phyloP scores from a whole-genome alignment of 2,797 vertebrate genomes.

The Gobionotothen gibberifrons region DNA sequence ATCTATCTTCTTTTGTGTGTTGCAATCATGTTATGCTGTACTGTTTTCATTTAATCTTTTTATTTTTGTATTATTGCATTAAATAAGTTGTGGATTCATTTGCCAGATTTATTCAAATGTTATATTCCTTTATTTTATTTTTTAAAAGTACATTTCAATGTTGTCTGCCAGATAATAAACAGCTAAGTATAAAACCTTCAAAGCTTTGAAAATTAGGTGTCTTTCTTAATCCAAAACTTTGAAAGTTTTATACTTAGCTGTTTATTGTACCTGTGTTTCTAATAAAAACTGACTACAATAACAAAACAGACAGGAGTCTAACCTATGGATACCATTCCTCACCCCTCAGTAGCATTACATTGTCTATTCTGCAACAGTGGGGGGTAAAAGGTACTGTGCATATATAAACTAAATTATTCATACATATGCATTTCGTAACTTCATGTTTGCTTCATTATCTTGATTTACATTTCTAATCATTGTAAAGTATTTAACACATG shows the following conservation, averaged over 20 bases:
- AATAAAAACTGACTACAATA: too few species aligned
- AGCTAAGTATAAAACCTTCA: too few species aligned
- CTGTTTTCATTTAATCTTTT: neutral
- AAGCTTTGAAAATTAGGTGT: too few species aligned
- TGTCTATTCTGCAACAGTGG: neutral
- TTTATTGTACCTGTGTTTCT: neutral
- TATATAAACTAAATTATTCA: conserved; percentile 8
- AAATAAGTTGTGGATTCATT: neutral
- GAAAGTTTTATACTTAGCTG: neutral
- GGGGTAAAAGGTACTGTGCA: neutral
- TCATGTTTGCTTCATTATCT: neutral
- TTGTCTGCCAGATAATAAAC: neutral
- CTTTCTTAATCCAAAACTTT: too few species aligned
- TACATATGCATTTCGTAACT: neutral
- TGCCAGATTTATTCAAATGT: neutral
- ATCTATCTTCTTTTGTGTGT: neutral
- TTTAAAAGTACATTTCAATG: neutral
- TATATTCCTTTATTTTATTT: neutral
- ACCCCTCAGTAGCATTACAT: neutral
- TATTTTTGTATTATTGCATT: neutral
- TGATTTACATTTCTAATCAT: neutral
- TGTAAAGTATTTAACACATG: neutral
- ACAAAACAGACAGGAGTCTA: neutral
- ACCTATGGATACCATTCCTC: neutral
- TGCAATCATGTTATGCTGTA: neutral